Evolutionary conservation across 2,113 vertebrate genomes (phyloP).

Genomic region (Tragelaphus scriptus): DNA sequence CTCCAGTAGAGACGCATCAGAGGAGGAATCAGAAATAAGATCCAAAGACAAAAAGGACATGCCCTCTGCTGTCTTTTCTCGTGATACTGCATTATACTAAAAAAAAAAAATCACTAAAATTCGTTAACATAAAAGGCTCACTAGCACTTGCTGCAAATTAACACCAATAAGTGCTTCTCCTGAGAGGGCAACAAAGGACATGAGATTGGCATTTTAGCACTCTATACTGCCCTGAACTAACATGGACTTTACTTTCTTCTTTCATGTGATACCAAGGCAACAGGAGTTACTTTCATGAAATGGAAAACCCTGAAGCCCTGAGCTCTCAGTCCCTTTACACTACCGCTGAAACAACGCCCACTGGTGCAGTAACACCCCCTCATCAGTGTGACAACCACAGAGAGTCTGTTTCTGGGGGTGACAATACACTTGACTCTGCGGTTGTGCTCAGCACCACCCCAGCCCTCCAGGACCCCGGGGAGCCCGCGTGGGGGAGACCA

Average conservation of each 20-base stretch:
- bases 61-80: background rate
- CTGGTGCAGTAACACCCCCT: background rate
- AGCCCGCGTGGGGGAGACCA: no score
- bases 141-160: background rate
- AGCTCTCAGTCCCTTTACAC: background rate
- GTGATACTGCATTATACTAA: background rate
- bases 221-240: background rate
- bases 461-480: background rate
- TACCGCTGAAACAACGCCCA: fast-evolving
- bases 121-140: no score
- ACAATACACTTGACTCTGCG: fast-evolving
- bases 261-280: background rate
- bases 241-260: background rate
- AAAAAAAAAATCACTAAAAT: background rate
- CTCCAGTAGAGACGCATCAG: background rate
- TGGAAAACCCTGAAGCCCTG: background rate
- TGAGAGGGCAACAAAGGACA: background rate
- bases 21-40: background rate
- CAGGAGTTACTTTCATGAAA: background rate
- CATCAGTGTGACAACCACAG: fast-evolving
- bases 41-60: background rate
- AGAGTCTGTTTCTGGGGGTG: background rate
- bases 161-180: background rate
- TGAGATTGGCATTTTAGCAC: background rate
- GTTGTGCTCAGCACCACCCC: background rate